Conservation (phyloP, 2,113 vertebrate species). For the Quiscalus mexicanus region DNA sequence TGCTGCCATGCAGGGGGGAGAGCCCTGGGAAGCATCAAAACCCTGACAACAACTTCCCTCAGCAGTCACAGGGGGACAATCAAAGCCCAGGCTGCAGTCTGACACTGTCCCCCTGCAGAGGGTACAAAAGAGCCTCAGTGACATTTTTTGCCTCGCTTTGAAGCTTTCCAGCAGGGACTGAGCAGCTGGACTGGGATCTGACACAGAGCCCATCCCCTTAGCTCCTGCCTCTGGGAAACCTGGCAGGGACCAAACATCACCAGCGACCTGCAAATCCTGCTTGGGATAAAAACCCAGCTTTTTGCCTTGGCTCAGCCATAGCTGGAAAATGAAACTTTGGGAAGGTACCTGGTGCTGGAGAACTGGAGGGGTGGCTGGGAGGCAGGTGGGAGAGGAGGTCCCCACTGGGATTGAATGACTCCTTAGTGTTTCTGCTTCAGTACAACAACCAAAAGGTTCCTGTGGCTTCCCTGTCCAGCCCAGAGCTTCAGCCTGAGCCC, state of each 20-base stretch:
- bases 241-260: neutral
- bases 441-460: neutral
- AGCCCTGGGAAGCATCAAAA: slow-evolving; percentile 4
- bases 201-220: neutral
- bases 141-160: neutral
- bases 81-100: slow-evolving; percentile 20
- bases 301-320: neutral
- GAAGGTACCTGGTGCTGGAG: neutral
- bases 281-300: neutral
- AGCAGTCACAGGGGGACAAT: neutral
- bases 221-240: neutral
- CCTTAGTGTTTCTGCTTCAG: neutral
- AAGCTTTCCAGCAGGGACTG: neutral
- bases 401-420: rapidly evolving
- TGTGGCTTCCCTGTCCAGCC: neutral
- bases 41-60: neutral
- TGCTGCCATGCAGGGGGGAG: neutral
- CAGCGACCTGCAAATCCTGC: neutral
- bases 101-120: neutral
- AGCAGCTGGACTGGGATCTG: neutral
- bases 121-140: neutral
- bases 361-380: neutral
- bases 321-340: neutral
- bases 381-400: neutral
- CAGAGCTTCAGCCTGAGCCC: neutral